These are phyloP conservation scores for Drosophila takahashii DNA, from an alignment of 1,140 invertebrate species.

Conservation along the genomic window DNA sequence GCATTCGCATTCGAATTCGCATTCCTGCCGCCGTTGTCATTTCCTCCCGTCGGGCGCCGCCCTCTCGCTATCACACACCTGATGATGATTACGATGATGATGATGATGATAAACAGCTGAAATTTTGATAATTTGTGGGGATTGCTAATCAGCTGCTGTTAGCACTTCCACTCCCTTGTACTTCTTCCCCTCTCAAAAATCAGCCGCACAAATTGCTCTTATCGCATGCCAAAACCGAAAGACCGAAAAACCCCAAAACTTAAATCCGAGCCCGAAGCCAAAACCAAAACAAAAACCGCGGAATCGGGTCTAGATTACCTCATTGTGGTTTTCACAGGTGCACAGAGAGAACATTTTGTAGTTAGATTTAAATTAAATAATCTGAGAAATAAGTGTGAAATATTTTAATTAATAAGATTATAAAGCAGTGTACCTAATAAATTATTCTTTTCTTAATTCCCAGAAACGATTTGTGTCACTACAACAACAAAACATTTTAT, in stretches of 20 bases:
- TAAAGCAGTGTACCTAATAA: neutral
- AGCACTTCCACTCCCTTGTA: no score
- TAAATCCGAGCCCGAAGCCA: slow-evolving; percentile 12
- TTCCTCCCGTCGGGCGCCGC: slow-evolving; percentile 24
- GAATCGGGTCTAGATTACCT: slow-evolving; percentile 29
- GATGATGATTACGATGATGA: slow-evolving; percentile 10
- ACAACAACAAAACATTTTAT: no score
- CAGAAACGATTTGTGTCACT: neutral
- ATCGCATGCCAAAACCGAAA: slow-evolving; percentile 39
- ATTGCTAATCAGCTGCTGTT: slow-evolving; percentile 35
- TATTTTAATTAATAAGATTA: no score
- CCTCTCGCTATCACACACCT: slow-evolving; percentile 12
- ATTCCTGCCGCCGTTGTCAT: slow-evolving; percentile 66
- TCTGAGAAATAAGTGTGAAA: neutral
- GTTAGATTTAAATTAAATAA: neutral
- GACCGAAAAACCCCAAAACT: neutral
- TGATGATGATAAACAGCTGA: slow-evolving; percentile 33
- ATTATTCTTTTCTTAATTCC: neutral
- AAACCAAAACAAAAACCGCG: slow-evolving; percentile 7
- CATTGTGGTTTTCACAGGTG: slow-evolving; percentile 6
- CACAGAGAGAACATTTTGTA: slow-evolving; percentile 10
- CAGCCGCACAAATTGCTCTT: neutral
- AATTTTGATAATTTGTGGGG: slow-evolving; percentile 38
- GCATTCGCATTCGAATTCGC: slow-evolving; percentile 4
- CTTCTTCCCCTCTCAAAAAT: neutral